Base-by-base conservation (phyloP, 1,140 invertebrate genomes). In the Zophobas morio region DNA sequence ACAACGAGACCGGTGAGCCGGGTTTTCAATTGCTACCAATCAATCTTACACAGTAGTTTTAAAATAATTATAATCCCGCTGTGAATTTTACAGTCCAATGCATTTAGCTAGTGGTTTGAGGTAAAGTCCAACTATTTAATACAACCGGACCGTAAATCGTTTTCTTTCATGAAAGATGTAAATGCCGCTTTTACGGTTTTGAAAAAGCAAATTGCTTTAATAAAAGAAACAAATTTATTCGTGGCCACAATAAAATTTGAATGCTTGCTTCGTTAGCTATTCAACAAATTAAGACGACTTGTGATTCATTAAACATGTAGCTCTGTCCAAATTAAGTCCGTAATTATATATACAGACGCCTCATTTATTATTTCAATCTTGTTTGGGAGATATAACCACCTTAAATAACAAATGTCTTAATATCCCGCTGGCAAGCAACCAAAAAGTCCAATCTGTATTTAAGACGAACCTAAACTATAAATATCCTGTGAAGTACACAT, bases 371-470 rank as follows among this genome's bases (percentile, higher is more conserved):
- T 73, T 54, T 54, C 49, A 40, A 54, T 73, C 36, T 73, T 39
- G 71, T 54, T 56, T 42, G 6, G 33, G 39, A 53, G 47, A 53
- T 54, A 73, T 73, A 54, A 73, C 39, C 39, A 73, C 71, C 71
- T 73, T 54, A 73, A 73, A 73, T 73, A 73, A 73, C 71, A 73
- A 73, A 73, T 40, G 54, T 54, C 49, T 73, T 73, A 54, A 54
- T 73, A 54, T 20, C 71, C 71, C 71, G 71, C 71, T 73, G 71
- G 71, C 71, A 73, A 56, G n/a, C 35, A 73, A 73, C 71, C 71
- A 73, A 70, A 20, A 39, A 42, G 54, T 56, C 47, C 71, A 54
- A 73, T 56, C 70, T 72, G 47, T 73, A 73, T 73, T 73, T 73
- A 73, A 73, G 71, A 54, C 49, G 34, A 34, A 40, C 36, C 36